Percentiles rank a stretch among this genome's conserved stretches.
Evolutionary conservation across 2,888 invertebrate species (phyloP).

Genomic region (Cerastoderma edule): DNA sequence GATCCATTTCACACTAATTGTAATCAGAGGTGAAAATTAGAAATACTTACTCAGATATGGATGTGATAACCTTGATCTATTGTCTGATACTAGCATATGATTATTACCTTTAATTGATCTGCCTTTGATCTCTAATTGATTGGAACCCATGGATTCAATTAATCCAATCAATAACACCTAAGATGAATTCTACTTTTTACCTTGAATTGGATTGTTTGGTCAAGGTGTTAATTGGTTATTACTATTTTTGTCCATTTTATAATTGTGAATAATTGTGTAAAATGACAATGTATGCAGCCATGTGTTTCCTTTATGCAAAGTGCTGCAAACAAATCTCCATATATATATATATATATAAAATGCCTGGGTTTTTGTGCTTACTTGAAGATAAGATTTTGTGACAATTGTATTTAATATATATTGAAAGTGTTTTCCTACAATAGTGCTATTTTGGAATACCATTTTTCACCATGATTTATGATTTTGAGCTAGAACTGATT

Average conservation of each 20-base stretch:
- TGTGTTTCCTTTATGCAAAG: not conserved
- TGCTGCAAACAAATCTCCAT: conserved; percentile 5
- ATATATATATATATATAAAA: too few relatives aligned
- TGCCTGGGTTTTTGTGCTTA: too few relatives aligned
- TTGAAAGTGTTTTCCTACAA: too few relatives aligned
- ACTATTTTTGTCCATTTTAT: not conserved
- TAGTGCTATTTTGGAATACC: too few relatives aligned
- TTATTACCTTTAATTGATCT: conserved; percentile 23
- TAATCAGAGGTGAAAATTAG: conserved; percentile 8
- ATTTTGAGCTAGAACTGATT: conserved; percentile 24
- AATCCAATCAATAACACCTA: not conserved
- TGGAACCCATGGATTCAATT: conserved; percentile 15
- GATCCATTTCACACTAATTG: conserved; percentile 14
- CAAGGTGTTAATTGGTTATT: conserved; percentile 9
- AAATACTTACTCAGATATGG: conserved; percentile 4
- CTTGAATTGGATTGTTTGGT: conserved; percentile 5
- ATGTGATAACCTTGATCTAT: not conserved
- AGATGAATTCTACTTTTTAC: conserved; percentile 4
- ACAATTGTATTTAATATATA: too few relatives aligned
- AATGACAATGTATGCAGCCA: conserved; percentile 8
- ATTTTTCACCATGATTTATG: conserved; percentile 16
- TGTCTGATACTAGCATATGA: conserved; percentile 1
- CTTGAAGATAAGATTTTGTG: too few relatives aligned
- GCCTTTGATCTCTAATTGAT: conserved; percentile 1
- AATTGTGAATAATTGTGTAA: too few relatives aligned